phyloP scores from a whole-genome alignment of 2,113 vertebrate genomes.

The Muntiacus reevesi region DNA sequence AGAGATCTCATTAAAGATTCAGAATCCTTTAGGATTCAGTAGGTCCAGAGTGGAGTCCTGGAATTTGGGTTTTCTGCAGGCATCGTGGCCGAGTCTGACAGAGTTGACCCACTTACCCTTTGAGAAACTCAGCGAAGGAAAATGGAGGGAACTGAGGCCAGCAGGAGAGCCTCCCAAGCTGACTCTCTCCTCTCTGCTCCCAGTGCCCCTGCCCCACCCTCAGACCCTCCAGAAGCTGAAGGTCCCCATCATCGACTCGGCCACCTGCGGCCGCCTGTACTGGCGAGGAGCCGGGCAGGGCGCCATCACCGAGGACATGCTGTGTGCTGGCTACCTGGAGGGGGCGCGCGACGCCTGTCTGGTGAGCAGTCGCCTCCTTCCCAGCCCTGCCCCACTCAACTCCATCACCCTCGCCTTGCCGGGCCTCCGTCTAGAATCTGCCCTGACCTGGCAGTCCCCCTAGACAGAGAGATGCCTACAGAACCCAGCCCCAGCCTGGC shows the following conservation, averaged over 20 bases:
- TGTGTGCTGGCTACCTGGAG: slow-evolving; percentile 80
- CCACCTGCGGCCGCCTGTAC: slow-evolving; percentile 59
- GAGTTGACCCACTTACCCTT: neutral
- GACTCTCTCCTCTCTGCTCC: neutral
- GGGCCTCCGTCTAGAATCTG: neutral
- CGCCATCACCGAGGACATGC: slow-evolving; percentile 71
- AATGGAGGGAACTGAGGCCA: neutral
- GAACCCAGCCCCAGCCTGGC: neutral
- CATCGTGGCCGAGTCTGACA: neutral
- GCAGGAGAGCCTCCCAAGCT: neutral
- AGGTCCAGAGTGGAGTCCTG: neutral
- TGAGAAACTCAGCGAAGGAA: neutral
- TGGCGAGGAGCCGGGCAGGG: slow-evolving; percentile 39
- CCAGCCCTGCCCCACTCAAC: neutral
- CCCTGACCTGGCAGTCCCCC: neutral
- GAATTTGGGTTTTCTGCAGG: neutral
- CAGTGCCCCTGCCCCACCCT: slow-evolving; percentile 54
- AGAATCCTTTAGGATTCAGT: neutral
- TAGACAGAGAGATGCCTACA: neutral
- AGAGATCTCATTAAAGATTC: neutral
- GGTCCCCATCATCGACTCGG: slow-evolving; percentile 58
- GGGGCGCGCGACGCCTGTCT: slow-evolving; percentile 78
- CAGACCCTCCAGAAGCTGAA: slow-evolving; percentile 69
- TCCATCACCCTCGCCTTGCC: neutral
- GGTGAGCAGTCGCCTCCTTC: slow-evolving; percentile 66